A percentile compares a stretch with the other conserved stretches of the same genome.
phyloP scores from a whole-genome alignment of 2,888 invertebrate species.

The Drosophila mimica region DNA sequence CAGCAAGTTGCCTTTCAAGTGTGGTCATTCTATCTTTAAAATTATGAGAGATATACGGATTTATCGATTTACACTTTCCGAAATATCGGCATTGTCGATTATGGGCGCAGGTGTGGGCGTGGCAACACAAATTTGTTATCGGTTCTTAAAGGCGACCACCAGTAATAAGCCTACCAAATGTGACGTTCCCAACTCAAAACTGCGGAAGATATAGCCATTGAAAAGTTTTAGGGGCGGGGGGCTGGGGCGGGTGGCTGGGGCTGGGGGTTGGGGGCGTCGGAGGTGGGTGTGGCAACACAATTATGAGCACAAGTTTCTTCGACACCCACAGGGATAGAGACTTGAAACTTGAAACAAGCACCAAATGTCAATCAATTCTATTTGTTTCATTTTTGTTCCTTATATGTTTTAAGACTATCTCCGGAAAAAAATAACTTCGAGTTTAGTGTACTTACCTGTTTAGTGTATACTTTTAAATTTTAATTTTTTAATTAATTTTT shows the following conservation, averaged over 20 bases:
- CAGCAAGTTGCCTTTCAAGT: neutral
- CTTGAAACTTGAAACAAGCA: too few species aligned
- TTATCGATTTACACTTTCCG: neutral
- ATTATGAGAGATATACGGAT: neutral
- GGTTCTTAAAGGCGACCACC: neutral
- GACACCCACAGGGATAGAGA: too few species aligned
- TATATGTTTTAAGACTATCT: too few species aligned
- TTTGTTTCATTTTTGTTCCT: too few species aligned
- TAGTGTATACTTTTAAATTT: too few species aligned
- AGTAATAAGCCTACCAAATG: neutral
- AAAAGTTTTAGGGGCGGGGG: neutral
- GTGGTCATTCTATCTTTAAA: neutral
- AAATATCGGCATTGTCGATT: too few species aligned
- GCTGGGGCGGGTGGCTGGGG: neutral
- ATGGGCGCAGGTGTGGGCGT: neutral
- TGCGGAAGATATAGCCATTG: neutral
- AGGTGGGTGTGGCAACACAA: neutral
- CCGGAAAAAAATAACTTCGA: neutral
- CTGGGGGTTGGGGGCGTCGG: neutral
- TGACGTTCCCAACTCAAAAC: neutral
- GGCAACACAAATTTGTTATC: neutral
- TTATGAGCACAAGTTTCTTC: too few species aligned
- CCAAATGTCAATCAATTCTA: too few species aligned
- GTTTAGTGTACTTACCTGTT: too few species aligned
- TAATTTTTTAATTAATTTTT: too few species aligned